Conservation (phyloP, 2,888 invertebrate genomes). For the Ctenicera cuprea region DNA sequence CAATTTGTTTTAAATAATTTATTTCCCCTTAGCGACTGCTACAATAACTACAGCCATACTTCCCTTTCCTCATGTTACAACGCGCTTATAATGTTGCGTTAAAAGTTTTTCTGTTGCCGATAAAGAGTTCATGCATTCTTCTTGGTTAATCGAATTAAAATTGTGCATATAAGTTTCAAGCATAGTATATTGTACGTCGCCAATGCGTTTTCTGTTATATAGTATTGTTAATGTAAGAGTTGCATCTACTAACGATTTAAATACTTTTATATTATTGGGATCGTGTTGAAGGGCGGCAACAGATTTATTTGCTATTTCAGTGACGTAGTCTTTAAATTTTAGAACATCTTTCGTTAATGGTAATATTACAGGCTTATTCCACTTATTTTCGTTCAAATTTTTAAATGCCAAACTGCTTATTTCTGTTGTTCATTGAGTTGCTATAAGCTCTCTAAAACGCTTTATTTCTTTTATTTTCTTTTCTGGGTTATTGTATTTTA, state of each 20-base stretch:
- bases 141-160: slow-evolving; percentile 37
- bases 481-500: slow-evolving; percentile 37
- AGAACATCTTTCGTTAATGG: too few relatives aligned
- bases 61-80: too few relatives aligned
- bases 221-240: too few relatives aligned
- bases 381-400: slow-evolving; percentile 42
- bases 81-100: too few relatives aligned
- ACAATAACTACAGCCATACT: too few relatives aligned
- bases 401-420: slow-evolving; percentile 45
- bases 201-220: too few relatives aligned
- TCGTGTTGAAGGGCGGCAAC: slow-evolving; percentile 26
- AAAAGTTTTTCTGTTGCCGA: too few relatives aligned
- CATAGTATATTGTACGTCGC: too few relatives aligned
- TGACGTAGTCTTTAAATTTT: slow-evolving; percentile 46
- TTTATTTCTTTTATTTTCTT: slow-evolving; percentile 42
- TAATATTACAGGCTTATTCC: slow-evolving; percentile 44
- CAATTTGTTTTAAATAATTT: too few relatives aligned
- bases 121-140: slow-evolving; percentile 32
- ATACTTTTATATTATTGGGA: slow-evolving; percentile 33
- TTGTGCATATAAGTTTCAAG: slow-evolving; percentile 34
- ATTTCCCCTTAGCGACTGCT: too few relatives aligned
- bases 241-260: too few relatives aligned
- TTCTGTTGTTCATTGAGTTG: slow-evolving; percentile 43
- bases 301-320: slow-evolving; percentile 21
- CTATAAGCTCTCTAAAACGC: slow-evolving; percentile 38